Percentiles rank a stretch among this genome's conserved stretches.
Conservation (phyloP, 1,140 invertebrate species). For the Mylabris phalerata region DNA sequence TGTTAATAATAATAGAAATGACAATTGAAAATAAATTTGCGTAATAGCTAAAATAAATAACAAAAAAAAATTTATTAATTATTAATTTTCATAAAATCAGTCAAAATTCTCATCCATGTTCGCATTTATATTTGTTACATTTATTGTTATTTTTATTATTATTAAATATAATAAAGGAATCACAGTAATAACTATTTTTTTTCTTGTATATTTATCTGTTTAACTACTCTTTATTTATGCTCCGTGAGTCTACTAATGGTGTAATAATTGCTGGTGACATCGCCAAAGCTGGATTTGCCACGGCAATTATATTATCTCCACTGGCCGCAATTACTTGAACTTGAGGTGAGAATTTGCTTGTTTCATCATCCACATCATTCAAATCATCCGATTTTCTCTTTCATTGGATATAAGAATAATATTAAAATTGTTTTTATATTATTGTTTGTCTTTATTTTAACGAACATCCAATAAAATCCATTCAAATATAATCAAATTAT, state of each 20-base stretch:
- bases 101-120: neutral
- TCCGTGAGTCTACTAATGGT: constrained; percentile 21
- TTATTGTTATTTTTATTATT: no score
- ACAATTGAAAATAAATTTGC: no score
- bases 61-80: no score
- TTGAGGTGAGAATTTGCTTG: constrained; percentile 48
- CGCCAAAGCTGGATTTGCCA: constrained; percentile 74
- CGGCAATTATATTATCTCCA: constrained; percentile 79
- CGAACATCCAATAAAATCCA: no score
- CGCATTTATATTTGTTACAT: no score
- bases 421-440: neutral
- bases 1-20: no score
- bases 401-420: constrained; percentile 1
- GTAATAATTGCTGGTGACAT: constrained; percentile 45
- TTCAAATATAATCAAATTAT: no score
- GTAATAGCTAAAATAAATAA: no score
- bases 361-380: constrained; percentile 45
- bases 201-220: neutral
- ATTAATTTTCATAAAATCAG: neutral
- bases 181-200: neutral
- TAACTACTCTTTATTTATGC: constrained; percentile 15
- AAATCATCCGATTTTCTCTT: constrained; percentile 42
- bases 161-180: neutral
- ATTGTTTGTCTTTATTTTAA: no score
- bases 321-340: constrained; percentile 73